Evolutionary conservation across 2,113 vertebrate genomes (phyloP), one percentile per base, ranked within the genome.

Genomic region (Sinocyclocheilus anshuiensis): DNA sequence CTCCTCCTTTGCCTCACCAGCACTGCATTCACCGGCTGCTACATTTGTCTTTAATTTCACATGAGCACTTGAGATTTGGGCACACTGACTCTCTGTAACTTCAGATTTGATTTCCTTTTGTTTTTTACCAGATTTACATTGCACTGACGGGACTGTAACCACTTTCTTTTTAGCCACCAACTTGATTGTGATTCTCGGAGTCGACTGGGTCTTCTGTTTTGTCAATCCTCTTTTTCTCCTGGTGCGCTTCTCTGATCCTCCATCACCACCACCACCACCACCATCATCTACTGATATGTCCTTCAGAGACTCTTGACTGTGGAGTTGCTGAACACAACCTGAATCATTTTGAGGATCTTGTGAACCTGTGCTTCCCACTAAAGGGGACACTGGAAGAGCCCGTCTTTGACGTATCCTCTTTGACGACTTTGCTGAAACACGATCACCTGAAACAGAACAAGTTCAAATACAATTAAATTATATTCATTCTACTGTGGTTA

Each of bases 171-270:
- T 48, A 85, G 94, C 88, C 89, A 94, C 92, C 89, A 96, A 91
- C 88, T 95, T 95, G 87, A 96, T 94, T 69, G 95, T 96, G 90
- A 96, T 94, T 90, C 93, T 93, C 20, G 94, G 95, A 78, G 93
- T 77, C 83, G 89, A 88, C 75, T 90, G 88, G 4, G 89, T 87
- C 81, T 84, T 89, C 12, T 89, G 90, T 91, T 95, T 95, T 24
- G 82, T 71, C 36, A 91, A 48, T 84, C 89, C 91, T 59, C 86
- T 92, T 83, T 89, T 91, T 74, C 87, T 88, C 75, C 81, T 84
- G 20, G 65, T 75, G 82, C 89, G 91, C 87, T 93, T 94, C 87
- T 93, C 92, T 12, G 11, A 48, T 45, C 42, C 42, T 45, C 42
- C 94, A 50, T 50, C 50, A 76, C 87, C 59, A 81, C 90, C 91